These are phyloP conservation scores for Mustelus asterias DNA, from an alignment of 2,113 vertebrate species.

Conservation along the genomic window DNA sequence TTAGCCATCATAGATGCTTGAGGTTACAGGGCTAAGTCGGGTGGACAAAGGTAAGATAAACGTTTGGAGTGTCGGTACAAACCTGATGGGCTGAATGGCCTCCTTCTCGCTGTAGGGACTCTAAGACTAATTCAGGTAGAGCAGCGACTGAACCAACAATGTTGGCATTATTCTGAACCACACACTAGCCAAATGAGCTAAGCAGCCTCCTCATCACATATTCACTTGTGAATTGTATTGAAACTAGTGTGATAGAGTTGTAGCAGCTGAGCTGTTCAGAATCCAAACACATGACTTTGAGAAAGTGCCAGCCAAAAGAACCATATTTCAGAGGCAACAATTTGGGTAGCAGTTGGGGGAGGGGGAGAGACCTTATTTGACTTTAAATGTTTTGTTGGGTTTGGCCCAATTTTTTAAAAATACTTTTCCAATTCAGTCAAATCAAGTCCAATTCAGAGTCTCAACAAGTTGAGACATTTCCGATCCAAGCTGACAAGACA, in stretches of 20 bases:
- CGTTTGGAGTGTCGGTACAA: no score
- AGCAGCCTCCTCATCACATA: background rate
- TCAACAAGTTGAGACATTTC: no score
- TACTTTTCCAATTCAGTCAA: no score
- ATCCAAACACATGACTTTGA: background rate
- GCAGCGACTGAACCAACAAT: background rate
- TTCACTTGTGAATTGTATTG: background rate
- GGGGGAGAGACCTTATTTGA: background rate
- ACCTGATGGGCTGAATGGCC: no score
- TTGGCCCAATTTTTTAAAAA: background rate
- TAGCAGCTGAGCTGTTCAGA: background rate
- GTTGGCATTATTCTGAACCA: background rate
- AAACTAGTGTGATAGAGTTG: background rate
- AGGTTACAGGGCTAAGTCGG: no score
- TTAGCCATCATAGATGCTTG: no score
- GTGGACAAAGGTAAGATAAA: no score
- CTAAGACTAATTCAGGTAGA: background rate
- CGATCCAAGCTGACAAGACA: no score
- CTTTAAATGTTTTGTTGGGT: background rate
- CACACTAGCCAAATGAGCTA: background rate
- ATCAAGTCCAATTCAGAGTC: no score
- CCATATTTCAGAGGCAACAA: background rate
- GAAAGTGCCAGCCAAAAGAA: background rate
- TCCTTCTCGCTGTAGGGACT: no score
- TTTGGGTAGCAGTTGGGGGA: background rate